Evolutionary conservation across 2,888 invertebrate species (phyloP), one percentile per base, ranked within the genome.

Genomic region (Scaptomyza cyrtandrae): DNA sequence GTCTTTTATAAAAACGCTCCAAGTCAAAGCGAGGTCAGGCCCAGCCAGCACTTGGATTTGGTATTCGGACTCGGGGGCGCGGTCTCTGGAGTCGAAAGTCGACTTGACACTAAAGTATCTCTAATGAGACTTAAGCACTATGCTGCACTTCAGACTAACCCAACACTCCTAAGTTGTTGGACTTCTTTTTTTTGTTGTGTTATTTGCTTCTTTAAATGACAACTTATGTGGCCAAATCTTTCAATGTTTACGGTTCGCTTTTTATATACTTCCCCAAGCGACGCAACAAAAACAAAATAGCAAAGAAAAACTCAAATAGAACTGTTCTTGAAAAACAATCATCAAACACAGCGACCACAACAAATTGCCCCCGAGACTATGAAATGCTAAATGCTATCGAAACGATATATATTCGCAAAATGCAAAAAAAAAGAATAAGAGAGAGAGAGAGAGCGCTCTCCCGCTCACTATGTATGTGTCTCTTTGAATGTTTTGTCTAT

Each of bases 41-140:
- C 16, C 46, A 13, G 16, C 50, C 9, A 58, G 48, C 24, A 74
- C 52, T 27, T 43, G 50, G 49, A 57, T 53, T 48, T 53, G 60
- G 35, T 50, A 50, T 53, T 48, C 29, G 44, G 33, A 45, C 33
- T 16, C 48, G 55, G 44, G 44, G 39, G n/a, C 50, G 35, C 55
- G 29, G 46, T 63, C 67, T 43, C 33, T 64, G 55, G 45, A 71
- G 56, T 48, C 33, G 46, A 3, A 52, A 56, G 60, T 19, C 43
- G 33, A 56, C 55, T 41, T 53, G 60, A 72, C 67, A 66, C 79
- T 86, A 85, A 85, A 87, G 89, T 88, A 85, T 85, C 85, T 75
- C 89, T 88, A 88, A 86, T 87, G 89, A 86, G 85, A 87, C 89
- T 81, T 88, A 88, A 86, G 89, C 77, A 87, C 85, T 83, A 72